Evolutionary conservation across 2,888 invertebrate genomes (phyloP).

Genomic region (Drosophila prolongata): DNA sequence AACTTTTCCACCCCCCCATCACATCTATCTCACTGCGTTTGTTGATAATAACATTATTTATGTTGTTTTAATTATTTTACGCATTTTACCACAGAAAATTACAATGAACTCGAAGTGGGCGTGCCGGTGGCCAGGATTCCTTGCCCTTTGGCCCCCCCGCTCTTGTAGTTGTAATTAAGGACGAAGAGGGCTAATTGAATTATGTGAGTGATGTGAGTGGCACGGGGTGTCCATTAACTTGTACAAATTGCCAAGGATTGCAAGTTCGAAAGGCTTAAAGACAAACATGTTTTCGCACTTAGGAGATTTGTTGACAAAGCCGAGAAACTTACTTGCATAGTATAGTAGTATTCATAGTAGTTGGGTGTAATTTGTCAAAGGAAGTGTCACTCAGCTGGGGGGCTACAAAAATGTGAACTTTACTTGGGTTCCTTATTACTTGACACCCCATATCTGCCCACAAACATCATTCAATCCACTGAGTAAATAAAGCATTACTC

Average conservation of each 20-base stretch:
- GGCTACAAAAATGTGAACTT: background rate
- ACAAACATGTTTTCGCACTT: conserved; percentile 45
- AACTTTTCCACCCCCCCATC: background rate
- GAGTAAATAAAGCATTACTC: conserved; percentile 31
- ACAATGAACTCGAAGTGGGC: conserved; percentile 48
- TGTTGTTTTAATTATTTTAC: conserved; percentile 78
- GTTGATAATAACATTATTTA: conserved; percentile 61
- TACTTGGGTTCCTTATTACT: background rate
- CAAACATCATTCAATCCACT: conserved; percentile 7
- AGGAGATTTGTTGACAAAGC: conserved; percentile 37
- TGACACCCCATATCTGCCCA: conserved; percentile 13
- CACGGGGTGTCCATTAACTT: conserved; percentile 43
- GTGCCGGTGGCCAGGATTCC: conserved; percentile 39
- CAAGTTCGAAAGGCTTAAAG: conserved; percentile 34
- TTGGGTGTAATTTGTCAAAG: background rate
- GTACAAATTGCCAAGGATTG: conserved; percentile 28
- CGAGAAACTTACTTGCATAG: background rate
- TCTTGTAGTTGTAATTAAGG: conserved; percentile 64
- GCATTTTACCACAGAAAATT: conserved; percentile 54
- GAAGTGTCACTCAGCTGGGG: conserved; percentile 1
- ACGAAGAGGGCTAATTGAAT: conserved; percentile 68
- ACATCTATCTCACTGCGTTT: conserved; percentile 12
- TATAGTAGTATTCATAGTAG: background rate
- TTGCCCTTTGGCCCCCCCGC: conserved; percentile 18
- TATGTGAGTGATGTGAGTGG: conserved; percentile 43